These are phyloP conservation scores for Chrysolina oricalcia DNA, from an alignment of 2,888 invertebrate genomes.

Conservation along the genomic window DNA sequence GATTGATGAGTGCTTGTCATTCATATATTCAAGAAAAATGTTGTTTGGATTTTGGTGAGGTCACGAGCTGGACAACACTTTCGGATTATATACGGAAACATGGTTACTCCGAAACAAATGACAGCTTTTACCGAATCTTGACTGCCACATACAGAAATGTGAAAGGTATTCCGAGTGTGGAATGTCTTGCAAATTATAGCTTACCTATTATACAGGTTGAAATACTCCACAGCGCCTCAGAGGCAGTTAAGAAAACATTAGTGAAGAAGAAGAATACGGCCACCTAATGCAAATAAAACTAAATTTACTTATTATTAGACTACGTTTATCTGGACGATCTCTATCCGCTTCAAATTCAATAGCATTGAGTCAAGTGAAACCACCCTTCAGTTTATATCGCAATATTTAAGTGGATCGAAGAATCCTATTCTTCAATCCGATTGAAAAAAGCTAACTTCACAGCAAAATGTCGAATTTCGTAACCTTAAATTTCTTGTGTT, in stretches of 20 bases:
- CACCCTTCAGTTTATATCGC: too few relatives aligned
- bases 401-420: too few relatives aligned
- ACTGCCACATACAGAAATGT: slow-evolving; percentile 1
- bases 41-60: slow-evolving; percentile 49
- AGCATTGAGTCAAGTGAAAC: too few relatives aligned
- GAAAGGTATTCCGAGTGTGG: slow-evolving; percentile 23
- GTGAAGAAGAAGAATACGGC: neutral
- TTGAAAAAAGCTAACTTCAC: too few relatives aligned
- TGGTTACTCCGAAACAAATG: slow-evolving; percentile 12
- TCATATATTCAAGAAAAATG: slow-evolving; percentile 52
- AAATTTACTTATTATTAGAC: too few relatives aligned
- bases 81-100: slow-evolving; percentile 19
- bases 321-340: too few relatives aligned
- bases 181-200: neutral
- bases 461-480: too few relatives aligned
- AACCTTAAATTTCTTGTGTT: too few relatives aligned
- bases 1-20: slow-evolving; percentile 47
- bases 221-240: neutral
- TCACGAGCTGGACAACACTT: slow-evolving; percentile 27
- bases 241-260: neutral
- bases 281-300: too few relatives aligned
- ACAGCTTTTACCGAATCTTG: slow-evolving; percentile 16
- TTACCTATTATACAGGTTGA: neutral
- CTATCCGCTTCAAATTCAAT: too few relatives aligned
- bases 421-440: too few relatives aligned